Evolutionary conservation across 2,888 invertebrate species (phyloP), one percentile per base, ranked within the genome.

Genomic region (Nymphalis c-album): DNA sequence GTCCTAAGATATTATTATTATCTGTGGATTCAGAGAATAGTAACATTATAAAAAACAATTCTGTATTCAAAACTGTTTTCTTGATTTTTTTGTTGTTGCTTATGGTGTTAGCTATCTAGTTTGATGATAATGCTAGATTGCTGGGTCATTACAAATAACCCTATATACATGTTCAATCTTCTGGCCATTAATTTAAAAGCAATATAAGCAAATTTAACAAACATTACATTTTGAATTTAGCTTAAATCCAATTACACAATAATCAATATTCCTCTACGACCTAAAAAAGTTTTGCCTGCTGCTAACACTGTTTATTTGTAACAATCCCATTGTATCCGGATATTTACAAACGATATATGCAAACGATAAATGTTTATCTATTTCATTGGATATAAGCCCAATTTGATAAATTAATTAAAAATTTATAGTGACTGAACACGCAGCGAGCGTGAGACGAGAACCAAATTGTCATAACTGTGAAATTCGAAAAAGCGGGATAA

Each of bases 401-500:
- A 50, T 48, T 45, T 40, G 22, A 20, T n/a, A 20, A 64, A 59
- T 26, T 64, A 50, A 45, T 16, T 6, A 1, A n/a, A 35, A 60
- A 59, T 45, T 35, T 10, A 53, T 17, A 65, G 22, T 20, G 47
- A 35, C 31, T 31, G 17, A 40, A 2, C 18, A 63, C 58, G 35
- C 26, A 47, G 26, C n/a, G 18, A 31, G 64, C 64, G n/a, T 65
- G 58, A 47, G 61, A 57, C 65, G 60, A 53, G 53, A 63, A 68
- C 64, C 60, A 57, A 68, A 64, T 60, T 59, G 20, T 60, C 50
- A 55, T 46, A 70, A 48, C 48, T 62, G 22, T 13, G 40, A 51
- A 58, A 63, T 62, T 67, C 55, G 22, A 48, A 60, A 63, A 59
- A 46, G 60, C 47, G 50, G 47, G 61, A 68, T 64, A 68, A 68